Conservation (phyloP, 2,113 vertebrate genomes). For the Lynx canadensis region DNA sequence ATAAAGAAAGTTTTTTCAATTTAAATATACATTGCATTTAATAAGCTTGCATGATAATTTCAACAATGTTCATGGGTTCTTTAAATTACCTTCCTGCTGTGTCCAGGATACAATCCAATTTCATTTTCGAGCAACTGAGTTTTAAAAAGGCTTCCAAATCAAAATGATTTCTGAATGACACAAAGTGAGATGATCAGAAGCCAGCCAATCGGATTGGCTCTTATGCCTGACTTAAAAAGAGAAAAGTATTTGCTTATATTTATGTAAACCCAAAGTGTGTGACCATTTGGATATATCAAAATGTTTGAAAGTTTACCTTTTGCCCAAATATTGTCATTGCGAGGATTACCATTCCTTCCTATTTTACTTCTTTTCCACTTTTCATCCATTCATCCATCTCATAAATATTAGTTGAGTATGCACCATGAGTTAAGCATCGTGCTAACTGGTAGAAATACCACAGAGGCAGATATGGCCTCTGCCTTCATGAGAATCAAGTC, state of each 20-base stretch:
- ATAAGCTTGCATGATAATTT: slow-evolving; percentile 90
- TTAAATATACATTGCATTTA: slow-evolving; percentile 94
- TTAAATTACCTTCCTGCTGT: slow-evolving; percentile 87
- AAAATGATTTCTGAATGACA: slow-evolving; percentile 56
- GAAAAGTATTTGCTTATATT: slow-evolving; percentile 28
- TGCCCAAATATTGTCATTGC: slow-evolving; percentile 19
- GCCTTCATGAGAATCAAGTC: not conserved
- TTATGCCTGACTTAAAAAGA: not conserved
- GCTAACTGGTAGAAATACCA: slow-evolving; percentile 10
- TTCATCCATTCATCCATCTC: not conserved
- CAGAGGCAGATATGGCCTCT: not conserved
- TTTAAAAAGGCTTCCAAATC: slow-evolving; percentile 72
- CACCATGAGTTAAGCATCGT: not conserved
- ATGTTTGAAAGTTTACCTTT: slow-evolving; percentile 37
- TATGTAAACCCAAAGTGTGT: slow-evolving; percentile 30
- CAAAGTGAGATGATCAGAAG: slow-evolving; percentile 57
- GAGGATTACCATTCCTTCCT: not conserved
- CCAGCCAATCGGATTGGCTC: slow-evolving; percentile 36
- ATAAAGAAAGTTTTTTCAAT: slow-evolving; percentile 91
- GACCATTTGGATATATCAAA: slow-evolving; percentile 18
- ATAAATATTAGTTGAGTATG: not conserved
- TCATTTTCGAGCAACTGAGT: slow-evolving; percentile 79
- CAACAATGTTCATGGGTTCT: slow-evolving; percentile 87
- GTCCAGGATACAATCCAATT: slow-evolving; percentile 84
- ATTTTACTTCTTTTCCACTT: slow-evolving; percentile 17